Base-by-base conservation (phyloP, 2,113 vertebrate genomes). In the Excalfactoria chinensis region DNA sequence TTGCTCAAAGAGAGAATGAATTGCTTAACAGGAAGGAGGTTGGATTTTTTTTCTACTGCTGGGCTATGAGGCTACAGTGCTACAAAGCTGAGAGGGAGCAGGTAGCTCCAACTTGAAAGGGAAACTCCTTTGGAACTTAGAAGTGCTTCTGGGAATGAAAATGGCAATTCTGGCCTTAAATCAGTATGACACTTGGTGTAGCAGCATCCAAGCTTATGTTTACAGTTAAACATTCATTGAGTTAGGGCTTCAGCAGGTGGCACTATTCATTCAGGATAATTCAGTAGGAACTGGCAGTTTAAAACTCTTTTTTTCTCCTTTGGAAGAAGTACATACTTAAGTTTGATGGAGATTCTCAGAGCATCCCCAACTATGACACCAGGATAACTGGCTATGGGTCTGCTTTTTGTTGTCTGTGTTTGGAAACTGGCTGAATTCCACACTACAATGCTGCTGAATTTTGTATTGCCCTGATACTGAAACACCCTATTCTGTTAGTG, bases 191-290 rank as follows among this genome's bases (percentile, higher is more conserved):
- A 34, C 18, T 86, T 60, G 26, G 11, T 22, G 34, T 32, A 82
- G 43, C 34, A 72, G 41, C 28, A 40, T 69, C 80, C 7, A 74
- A 84, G 43, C 21, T 49, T 28, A 4, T 2, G 26, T 72, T 83
- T 84, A 53, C 13, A 21, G 35, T 62, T 71, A 43, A 71, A 5
- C 49, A 35, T 89, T 76, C 5, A 6, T 41, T 58, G 41, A 75
- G 4, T 23, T 79, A 44, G 21, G 41, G 8, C 70, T 90, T 96
- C 90, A 93, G 90, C 71, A 86, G 83, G 59, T 89, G 86, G 80
- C 93, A 79, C 49, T 90, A 46, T 86, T 81, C 18, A 22, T 86
- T 88, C 80, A 78, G 40, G 63, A 34, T 34, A 62, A 21, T 63
- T 71, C 35, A 66, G 28, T 23, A 23, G n/a, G 44, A 84, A 81